Percentiles rank a stretch among this genome's conserved stretches.
phyloP scores from a whole-genome alignment of 2,113 vertebrate species.

The Nestor notabilis region DNA sequence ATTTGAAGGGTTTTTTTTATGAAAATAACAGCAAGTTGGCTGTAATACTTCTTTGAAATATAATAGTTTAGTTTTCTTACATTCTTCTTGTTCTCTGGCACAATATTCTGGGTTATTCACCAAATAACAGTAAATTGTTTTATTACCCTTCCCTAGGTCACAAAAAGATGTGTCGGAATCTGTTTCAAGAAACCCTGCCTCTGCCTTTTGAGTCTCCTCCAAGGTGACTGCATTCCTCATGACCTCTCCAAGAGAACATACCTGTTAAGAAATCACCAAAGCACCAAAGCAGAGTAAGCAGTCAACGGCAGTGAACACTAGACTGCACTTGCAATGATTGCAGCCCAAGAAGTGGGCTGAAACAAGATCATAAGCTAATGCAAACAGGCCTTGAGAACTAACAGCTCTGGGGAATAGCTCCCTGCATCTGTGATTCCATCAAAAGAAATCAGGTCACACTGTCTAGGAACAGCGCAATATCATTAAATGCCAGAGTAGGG shows the following conservation, averaged over 20 bases:
- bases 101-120: neutral
- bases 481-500: neutral
- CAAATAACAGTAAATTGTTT: neutral
- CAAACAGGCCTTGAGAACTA: constrained; percentile 7
- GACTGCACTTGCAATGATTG: neutral
- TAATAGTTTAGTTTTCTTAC: neutral
- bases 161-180: neutral
- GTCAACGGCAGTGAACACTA: neutral
- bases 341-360: neutral
- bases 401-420: constrained; percentile 7
- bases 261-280: neutral
- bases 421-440: constrained; percentile 17
- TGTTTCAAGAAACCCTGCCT: neutral
- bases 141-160: neutral
- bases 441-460: constrained; percentile 53
- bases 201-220: neutral
- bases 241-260: neutral
- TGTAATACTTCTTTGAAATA: neutral
- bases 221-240: neutral
- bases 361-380: constrained; percentile 18
- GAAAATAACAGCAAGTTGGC: neutral
- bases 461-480: constrained; percentile 24
- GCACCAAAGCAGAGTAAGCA: neutral
- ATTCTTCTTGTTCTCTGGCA: neutral
- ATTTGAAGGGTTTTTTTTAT: neutral